Conservation (phyloP, 2,113 vertebrate genomes). For the Malurus cyaneus region DNA sequence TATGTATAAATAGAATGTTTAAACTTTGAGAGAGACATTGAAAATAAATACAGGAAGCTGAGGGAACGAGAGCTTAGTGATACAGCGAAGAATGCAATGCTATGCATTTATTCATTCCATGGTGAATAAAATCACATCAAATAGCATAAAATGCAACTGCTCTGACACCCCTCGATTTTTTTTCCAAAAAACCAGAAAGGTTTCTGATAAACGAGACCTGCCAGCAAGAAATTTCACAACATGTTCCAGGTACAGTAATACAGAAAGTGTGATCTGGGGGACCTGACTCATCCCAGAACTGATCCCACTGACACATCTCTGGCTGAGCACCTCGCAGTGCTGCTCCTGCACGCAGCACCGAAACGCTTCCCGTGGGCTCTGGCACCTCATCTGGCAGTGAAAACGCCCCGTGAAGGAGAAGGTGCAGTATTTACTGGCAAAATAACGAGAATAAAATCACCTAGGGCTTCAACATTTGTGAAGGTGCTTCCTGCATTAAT, state of each 20-base stretch:
- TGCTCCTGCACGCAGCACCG: not conserved
- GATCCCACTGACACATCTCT: constrained; percentile 13
- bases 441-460: not conserved
- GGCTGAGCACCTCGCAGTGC: not conserved
- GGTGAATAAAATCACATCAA: not conserved
- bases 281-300: constrained; percentile 54
- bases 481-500: not conserved
- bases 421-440: not conserved
- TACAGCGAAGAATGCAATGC: not conserved
- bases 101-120: not conserved
- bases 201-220: constrained; percentile 44
- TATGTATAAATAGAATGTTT: not conserved
- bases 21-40: not conserved
- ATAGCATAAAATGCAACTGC: not conserved
- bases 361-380: not conserved
- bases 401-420: not conserved
- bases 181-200: not conserved
- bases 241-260: constrained; percentile 46
- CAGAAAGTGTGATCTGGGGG: not conserved
- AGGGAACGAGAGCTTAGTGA: not conserved
- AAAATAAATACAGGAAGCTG: not conserved
- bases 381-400: not conserved
- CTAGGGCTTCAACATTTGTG: not conserved
- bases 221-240: constrained; percentile 1
- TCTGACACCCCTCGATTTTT: not conserved